Base-by-base conservation (phyloP, 1,140 invertebrate genomes). In the Drosophila orena region DNA sequence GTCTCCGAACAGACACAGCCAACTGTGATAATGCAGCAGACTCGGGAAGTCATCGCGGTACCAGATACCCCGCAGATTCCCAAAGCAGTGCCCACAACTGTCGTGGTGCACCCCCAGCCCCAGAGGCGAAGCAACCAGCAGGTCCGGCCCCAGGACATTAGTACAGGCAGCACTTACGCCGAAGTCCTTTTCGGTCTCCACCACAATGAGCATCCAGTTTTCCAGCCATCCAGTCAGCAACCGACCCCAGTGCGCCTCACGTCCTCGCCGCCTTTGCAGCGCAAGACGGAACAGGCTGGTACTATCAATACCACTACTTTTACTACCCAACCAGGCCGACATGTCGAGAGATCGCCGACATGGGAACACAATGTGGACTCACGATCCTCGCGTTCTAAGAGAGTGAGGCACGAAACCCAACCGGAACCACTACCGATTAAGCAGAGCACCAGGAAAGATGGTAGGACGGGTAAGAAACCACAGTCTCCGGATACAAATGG, bases 171-270 rank as follows among this genome's bases (percentile, higher is more conserved):
- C 53, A 92, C 91, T 40, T 92, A 92, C 50, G 91, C 91, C 65
- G 91, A 92, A 79, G 91, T 92, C 42, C 76, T 92, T 4, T 92
- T 92, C 70, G 91, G 91, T 60, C 73, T 90, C 70, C 83, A 81
- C 60, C 81, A 91, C 57, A 69, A 59, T 71, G 58, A 84, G 50
- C 55, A 83, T 64, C 65, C 74, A 76, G 77, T 74, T 90, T 92
- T 91, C 91, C 94, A 94, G 94, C 93, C 93, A 94, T 94, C 94
- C 94, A 94, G 93, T 93, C 92, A 89, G 65, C 70, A 84, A 56
- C 81, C 69, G 24, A 76, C 92, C 43, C 92, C 73, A 69, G 88
- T 92, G 78, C 93, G 93, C 61, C 44, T 90, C 8, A 77, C 76
- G 50, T 70, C 74, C 27, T 60, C 88, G 34, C 64, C 81, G 17